These are phyloP conservation scores for Thunnus albacares DNA, from an alignment of 2,797 vertebrate species.

Conservation along the genomic window DNA sequence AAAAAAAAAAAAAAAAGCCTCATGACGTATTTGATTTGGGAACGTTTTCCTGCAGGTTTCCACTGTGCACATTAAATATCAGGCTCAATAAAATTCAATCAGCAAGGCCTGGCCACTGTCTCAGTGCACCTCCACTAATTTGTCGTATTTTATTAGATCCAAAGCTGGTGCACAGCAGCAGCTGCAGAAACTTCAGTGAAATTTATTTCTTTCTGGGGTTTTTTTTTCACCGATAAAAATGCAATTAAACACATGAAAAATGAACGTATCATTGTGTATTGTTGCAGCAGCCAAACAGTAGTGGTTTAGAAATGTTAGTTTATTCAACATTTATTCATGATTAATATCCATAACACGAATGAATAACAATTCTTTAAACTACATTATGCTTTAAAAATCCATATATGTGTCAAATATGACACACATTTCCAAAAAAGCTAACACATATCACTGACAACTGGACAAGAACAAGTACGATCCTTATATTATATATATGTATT, in stretches of 20 bases:
- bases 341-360: background rate
- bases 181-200: background rate
- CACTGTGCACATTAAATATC: constrained; percentile 49
- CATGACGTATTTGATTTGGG: constrained; percentile 31
- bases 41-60: constrained; percentile 40
- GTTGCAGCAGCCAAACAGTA: background rate
- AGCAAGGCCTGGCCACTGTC: constrained; percentile 66
- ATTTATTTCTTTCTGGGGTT: background rate
- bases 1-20: constrained; percentile 18
- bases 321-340: background rate
- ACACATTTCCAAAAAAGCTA: background rate
- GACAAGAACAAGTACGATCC: background rate
- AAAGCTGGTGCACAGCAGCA: constrained; percentile 47
- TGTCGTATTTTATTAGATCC: constrained; percentile 51
- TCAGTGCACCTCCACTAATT: constrained; percentile 48
- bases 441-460: background rate
- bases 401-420: constrained; percentile 14
- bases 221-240: background rate
- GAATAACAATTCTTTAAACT: background rate
- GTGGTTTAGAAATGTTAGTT: background rate
- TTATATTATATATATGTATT: constrained; percentile 11
- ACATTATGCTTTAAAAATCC: background rate
- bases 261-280: no score
- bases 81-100: constrained; percentile 66
- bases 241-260: background rate